These are phyloP conservation scores for Athalia rosae DNA, from an alignment of 2,888 invertebrate genomes.

Conservation along the genomic window DNA sequence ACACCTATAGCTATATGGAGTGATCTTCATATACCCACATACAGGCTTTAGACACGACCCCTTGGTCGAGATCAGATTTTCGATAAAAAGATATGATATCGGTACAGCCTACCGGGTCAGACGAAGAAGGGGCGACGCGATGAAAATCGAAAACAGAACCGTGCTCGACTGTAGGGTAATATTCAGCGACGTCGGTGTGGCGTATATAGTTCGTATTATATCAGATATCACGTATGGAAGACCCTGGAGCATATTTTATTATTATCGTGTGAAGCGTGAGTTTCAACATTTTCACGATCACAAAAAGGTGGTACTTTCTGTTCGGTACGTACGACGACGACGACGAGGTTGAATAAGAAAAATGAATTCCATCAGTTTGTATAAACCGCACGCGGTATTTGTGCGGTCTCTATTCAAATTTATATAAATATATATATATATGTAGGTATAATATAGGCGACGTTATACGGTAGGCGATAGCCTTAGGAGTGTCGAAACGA, in stretches of 20 bases:
- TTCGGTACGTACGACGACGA: not conserved
- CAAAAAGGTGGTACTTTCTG: not conserved
- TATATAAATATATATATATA: not conserved
- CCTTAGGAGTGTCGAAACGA: not conserved
- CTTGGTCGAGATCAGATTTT: slow-evolving; percentile 28
- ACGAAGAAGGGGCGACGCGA: not conserved
- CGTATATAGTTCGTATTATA: not conserved
- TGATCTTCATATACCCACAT: slow-evolving; percentile 2
- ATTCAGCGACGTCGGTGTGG: slow-evolving; percentile 9
- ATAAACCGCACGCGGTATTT: not conserved
- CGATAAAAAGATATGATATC: slow-evolving; percentile 6
- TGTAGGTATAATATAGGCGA: no score
- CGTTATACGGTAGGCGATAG: no score
- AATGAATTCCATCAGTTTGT: slow-evolving; percentile 2
- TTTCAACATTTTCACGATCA: not conserved
- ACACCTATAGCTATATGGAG: not conserved
- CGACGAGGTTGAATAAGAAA: slow-evolving; percentile 6
- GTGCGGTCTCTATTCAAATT: slow-evolving; percentile 14
- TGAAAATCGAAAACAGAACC: slow-evolving; percentile 17
- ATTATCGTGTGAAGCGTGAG: slow-evolving; percentile 7
- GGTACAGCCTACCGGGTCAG: not conserved
- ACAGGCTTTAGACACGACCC: not conserved
- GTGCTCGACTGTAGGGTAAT: slow-evolving; percentile 12
- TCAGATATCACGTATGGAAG: slow-evolving; percentile 1
- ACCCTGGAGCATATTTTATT: not conserved